phyloP scores from a whole-genome alignment of 2,888 invertebrate genomes.

The Synanthedon andrenaeformis region DNA sequence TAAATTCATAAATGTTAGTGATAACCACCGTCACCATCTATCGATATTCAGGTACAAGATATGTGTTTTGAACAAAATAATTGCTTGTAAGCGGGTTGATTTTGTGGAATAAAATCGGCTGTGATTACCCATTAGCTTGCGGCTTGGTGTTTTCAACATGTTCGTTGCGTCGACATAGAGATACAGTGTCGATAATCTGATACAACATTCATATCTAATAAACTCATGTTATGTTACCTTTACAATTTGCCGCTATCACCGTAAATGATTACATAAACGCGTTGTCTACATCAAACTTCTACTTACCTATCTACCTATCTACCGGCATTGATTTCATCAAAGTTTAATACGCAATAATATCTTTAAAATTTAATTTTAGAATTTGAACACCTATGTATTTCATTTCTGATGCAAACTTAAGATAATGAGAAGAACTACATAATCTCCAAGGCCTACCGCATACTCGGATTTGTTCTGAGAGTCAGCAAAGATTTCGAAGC shows the following conservation, averaged over 20 bases:
- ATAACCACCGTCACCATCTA: neutral
- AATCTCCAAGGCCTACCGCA: too few species aligned
- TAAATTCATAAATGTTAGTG: too few species aligned
- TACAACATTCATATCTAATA: slow-evolving; percentile 61
- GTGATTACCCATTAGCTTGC: slow-evolving; percentile 18
- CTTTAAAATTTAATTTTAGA: too few species aligned
- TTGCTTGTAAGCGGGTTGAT: neutral
- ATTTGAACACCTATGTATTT: too few species aligned
- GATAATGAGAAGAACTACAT: too few species aligned
- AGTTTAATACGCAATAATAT: too few species aligned
- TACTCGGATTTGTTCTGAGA: too few species aligned
- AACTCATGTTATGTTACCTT: slow-evolving; percentile 61
- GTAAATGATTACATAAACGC: slow-evolving; percentile 30
- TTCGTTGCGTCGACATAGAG: slow-evolving; percentile 31
- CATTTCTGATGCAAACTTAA: too few species aligned
- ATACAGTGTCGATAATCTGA: slow-evolving; percentile 46
- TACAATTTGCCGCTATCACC: slow-evolving; percentile 59
- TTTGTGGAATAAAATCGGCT: neutral
- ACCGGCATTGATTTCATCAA: too few species aligned
- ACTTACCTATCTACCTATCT: slow-evolving; percentile 22
- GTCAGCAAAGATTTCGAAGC: too few species aligned
- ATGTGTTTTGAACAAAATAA: slow-evolving; percentile 2
- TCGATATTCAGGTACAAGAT: neutral
- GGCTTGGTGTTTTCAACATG: slow-evolving; percentile 21
- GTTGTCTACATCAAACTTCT: slow-evolving; percentile 38